A percentile compares a stretch with the other conserved stretches of the same genome.
These are phyloP conservation scores for Aphelinus certus DNA, from an alignment of 1,140 invertebrate genomes.

Conservation along the genomic window DNA sequence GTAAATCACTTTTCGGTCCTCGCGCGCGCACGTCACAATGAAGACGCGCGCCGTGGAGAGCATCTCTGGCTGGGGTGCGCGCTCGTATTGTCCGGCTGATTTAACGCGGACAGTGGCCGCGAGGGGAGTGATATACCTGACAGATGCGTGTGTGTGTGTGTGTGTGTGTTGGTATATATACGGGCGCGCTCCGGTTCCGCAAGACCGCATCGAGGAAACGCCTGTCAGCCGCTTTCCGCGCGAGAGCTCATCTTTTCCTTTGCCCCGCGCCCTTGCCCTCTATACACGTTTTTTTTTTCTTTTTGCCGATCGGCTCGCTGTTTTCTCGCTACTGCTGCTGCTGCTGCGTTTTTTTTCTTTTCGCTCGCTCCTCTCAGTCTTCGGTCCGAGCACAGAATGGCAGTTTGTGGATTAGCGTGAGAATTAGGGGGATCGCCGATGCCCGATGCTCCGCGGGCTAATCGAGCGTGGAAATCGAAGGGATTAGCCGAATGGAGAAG, in stretches of 20 bases:
- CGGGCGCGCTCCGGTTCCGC: constrained; percentile 41
- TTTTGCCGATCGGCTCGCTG: not conserved
- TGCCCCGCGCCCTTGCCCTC: too few relatives aligned
- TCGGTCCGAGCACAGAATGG: not conserved
- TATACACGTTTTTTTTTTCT: too few relatives aligned
- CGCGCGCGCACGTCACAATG: too few relatives aligned
- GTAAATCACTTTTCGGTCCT: too few relatives aligned
- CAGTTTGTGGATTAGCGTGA: constrained; percentile 37
- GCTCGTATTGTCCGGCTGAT: constrained; percentile 57
- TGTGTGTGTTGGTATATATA: constrained; percentile 28
- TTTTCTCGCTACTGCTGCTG: not conserved
- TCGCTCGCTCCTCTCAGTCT: too few relatives aligned
- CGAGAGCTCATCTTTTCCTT: too few relatives aligned
- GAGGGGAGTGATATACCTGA: constrained; percentile 61
- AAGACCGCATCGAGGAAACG: constrained; percentile 45
- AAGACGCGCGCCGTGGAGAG: too few relatives aligned
- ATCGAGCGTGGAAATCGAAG: constrained; percentile 14
- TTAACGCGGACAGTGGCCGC: constrained; percentile 57
- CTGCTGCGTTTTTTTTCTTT: too few relatives aligned
- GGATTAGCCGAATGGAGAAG: too few relatives aligned
- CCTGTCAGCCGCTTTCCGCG: not conserved
- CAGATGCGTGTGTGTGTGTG: constrained; percentile 57
- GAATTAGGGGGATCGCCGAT: constrained; percentile 14
- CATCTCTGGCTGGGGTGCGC: too few relatives aligned
- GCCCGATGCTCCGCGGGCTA: not conserved